Percentiles rank a stretch among this genome's conserved stretches.
Evolutionary conservation across 2,888 invertebrate species (phyloP).

Genomic region (Parnassius apollo): DNA sequence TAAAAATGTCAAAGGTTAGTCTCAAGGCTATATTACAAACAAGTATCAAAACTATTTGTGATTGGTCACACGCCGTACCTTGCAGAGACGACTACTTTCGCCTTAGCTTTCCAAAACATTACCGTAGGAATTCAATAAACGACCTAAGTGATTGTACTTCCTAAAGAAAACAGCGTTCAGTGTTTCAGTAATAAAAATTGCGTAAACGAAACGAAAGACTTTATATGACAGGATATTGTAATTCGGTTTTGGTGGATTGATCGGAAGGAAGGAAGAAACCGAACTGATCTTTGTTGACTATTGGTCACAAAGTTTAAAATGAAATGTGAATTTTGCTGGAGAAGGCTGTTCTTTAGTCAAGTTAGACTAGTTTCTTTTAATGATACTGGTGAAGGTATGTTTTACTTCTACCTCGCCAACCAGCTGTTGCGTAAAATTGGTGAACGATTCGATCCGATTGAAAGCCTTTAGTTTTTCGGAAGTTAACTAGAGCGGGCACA

Average conservation of each 20-base stretch:
- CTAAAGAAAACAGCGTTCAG: slow-evolving; percentile 29
- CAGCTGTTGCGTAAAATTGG: slow-evolving; percentile 20
- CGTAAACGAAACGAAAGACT: slow-evolving; percentile 30
- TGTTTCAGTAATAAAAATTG: slow-evolving; percentile 29
- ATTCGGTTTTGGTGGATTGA: not conserved
- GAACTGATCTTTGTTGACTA: not conserved
- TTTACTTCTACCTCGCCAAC: slow-evolving; percentile 2
- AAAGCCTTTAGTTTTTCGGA: slow-evolving; percentile 17
- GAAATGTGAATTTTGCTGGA: slow-evolving; percentile 10
- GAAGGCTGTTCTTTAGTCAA: slow-evolving; percentile 16
- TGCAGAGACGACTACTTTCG: slow-evolving; percentile 65
- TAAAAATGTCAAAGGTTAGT: too few relatives aligned
- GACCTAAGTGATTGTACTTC: slow-evolving; percentile 38
- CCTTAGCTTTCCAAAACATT: slow-evolving; percentile 75
- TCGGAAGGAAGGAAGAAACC: too few relatives aligned
- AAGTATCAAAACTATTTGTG: slow-evolving; percentile 52
- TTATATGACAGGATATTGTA: not conserved
- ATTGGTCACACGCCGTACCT: slow-evolving; percentile 49
- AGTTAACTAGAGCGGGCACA: slow-evolving; percentile 14
- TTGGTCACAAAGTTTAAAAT: slow-evolving; percentile 14
- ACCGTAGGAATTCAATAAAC: slow-evolving; percentile 40
- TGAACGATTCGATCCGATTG: slow-evolving; percentile 14
- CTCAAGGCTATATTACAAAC: not conserved
- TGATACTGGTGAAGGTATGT: slow-evolving; percentile 6
- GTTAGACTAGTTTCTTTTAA: slow-evolving; percentile 17